phyloP scores from a whole-genome alignment of 2,797 vertebrate species.

The Urosaurus nigricauda region DNA sequence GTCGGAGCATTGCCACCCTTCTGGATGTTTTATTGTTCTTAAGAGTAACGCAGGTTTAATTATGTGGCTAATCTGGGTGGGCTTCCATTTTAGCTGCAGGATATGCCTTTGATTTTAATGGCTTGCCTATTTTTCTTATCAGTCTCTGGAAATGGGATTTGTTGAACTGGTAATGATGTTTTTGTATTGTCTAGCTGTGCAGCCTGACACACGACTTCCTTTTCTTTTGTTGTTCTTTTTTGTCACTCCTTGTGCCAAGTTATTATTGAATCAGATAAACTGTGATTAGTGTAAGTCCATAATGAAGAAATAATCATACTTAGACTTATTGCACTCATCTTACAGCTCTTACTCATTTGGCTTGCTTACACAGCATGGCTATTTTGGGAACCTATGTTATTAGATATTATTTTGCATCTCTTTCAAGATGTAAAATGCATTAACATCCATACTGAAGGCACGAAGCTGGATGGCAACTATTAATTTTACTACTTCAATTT shows the following conservation, averaged over 20 bases:
- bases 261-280: slow-evolving; percentile 46
- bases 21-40: slow-evolving; percentile 43
- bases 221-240: neutral
- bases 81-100: slow-evolving; percentile 52
- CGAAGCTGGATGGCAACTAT: neutral
- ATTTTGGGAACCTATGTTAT: neutral
- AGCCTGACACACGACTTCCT: slow-evolving; percentile 19
- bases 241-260: slow-evolving; percentile 19
- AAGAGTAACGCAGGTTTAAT: slow-evolving; percentile 48
- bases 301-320: slow-evolving; percentile 27
- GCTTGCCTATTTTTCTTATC: slow-evolving; percentile 34
- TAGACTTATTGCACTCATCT: neutral
- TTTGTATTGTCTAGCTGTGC: slow-evolving; percentile 36
- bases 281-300: slow-evolving; percentile 31
- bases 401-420: neutral
- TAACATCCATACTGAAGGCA: neutral
- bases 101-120: slow-evolving; percentile 57
- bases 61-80: slow-evolving; percentile 40
- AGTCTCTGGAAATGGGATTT: slow-evolving; percentile 53
- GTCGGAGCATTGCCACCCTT: fast-evolving
- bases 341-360: slow-evolving; percentile 25
- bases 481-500: neutral
- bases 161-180: slow-evolving; percentile 42
- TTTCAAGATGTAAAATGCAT: neutral
- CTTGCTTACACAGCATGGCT: neutral